A percentile compares a stretch with the other conserved stretches of the same genome.
Conservation (phyloP, 2,113 vertebrate species). For the Struthio camelus region DNA sequence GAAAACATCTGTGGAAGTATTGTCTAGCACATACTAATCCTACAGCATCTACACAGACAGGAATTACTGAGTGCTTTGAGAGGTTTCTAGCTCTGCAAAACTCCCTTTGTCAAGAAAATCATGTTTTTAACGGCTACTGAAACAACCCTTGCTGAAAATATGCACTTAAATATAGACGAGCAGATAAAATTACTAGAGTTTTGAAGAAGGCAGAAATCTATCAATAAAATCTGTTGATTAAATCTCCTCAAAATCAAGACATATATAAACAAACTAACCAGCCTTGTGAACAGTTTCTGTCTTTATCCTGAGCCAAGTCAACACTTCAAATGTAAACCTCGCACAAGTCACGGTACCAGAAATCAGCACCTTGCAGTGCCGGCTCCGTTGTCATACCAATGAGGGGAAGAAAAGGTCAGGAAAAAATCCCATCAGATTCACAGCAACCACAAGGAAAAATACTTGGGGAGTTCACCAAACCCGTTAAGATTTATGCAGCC, state of each 20-base stretch:
- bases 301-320: not conserved
- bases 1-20: not conserved
- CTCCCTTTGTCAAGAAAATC: not conserved
- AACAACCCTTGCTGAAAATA: not conserved
- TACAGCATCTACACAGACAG: not conserved
- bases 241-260: not conserved
- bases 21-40: fast-evolving
- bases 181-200: not conserved
- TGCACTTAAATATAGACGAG: not conserved
- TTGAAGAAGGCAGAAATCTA: not conserved
- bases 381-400: not conserved
- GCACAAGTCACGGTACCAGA: fast-evolving
- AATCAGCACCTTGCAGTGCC: not conserved
- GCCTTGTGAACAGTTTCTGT: not conserved
- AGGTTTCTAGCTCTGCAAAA: not conserved
- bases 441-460: no score
- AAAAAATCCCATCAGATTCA: not conserved
- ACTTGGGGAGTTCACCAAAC: not conserved
- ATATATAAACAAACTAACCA: not conserved
- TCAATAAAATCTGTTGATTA: not conserved
- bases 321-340: not conserved
- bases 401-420: not conserved
- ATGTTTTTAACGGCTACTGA: not conserved
- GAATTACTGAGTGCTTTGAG: fast-evolving
- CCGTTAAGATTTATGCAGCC: not conserved